phyloP scores from a whole-genome alignment of 2,113 vertebrate species.

The Agapornis roseicollis region DNA sequence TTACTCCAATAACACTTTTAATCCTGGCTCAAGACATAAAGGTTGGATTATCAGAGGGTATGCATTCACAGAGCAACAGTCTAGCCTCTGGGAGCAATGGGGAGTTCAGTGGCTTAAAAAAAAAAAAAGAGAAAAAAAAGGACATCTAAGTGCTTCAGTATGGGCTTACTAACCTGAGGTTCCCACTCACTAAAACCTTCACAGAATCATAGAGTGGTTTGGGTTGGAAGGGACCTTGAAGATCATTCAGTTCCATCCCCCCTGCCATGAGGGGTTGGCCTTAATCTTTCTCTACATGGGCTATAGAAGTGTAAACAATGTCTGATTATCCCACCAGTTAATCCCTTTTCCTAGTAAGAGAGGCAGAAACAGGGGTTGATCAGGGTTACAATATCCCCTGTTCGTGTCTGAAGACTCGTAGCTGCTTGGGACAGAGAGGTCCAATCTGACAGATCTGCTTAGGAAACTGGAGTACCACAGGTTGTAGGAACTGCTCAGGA shows the following conservation, averaged over 20 bases:
- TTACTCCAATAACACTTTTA: neutral
- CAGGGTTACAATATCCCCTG: neutral
- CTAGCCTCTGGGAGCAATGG: neutral
- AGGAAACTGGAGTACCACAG: neutral
- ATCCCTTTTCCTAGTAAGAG: conserved; percentile 33
- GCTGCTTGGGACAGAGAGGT: neutral
- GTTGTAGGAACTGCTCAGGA: neutral
- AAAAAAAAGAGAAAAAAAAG: neutral
- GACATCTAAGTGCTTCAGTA: neutral
- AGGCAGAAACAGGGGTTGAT: conserved; percentile 6
- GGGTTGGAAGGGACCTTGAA: neutral
- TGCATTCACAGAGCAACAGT: neutral
- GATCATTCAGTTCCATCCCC: neutral
- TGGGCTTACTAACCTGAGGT: neutral
- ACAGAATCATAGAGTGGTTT: neutral
- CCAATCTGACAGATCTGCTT: neutral
- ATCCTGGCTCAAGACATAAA: neutral
- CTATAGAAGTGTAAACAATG: conserved; percentile 33
- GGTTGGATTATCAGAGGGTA: neutral
- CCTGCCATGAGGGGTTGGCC: neutral
- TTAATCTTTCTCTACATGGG: conserved; percentile 48
- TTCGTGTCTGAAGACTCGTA: neutral
- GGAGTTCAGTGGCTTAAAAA: conserved; percentile 9
- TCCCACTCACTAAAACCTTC: conserved; percentile 12
- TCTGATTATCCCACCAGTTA: conserved; percentile 51